Percentiles rank a stretch among this genome's conserved stretches.
Evolutionary conservation across 2,113 vertebrate genomes (phyloP).

Genomic region (Corythornis madagascariensis): DNA sequence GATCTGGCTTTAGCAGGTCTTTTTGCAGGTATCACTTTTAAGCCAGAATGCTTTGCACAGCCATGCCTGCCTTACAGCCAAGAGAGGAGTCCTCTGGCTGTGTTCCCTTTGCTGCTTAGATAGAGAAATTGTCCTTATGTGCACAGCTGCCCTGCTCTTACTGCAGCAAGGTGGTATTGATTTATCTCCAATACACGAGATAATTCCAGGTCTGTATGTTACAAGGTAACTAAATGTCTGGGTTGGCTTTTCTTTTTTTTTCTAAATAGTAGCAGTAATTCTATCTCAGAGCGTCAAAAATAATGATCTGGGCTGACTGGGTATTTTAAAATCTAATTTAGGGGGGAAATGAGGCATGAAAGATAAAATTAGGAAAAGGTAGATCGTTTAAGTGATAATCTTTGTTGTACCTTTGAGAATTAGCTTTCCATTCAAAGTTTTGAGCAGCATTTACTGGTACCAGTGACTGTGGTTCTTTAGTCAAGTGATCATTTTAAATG

Average conservation of each 20-base stretch:
- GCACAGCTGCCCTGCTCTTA: background rate
- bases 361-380: background rate
- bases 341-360: constrained; percentile 3
- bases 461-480: background rate
- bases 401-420: background rate
- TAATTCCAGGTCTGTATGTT: background rate
- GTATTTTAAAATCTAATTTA: constrained; percentile 33
- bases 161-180: background rate
- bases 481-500: background rate
- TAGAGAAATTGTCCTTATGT: background rate
- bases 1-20: background rate
- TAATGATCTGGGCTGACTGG: background rate
- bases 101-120: background rate
- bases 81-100: background rate
- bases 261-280: background rate
- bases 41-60: background rate
- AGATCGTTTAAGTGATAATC: constrained; percentile 6
- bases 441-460: background rate
- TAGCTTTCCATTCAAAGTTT: constrained; percentile 2
- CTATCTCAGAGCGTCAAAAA: background rate
- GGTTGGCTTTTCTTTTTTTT: accelerated
- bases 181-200: background rate
- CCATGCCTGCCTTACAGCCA: accelerated
- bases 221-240: background rate
- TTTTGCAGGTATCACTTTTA: background rate